A percentile compares a stretch with the other conserved stretches of the same genome.
These are phyloP conservation scores for Adoxophyes honmai DNA, from an alignment of 1,140 invertebrate genomes.

Conservation along the genomic window DNA sequence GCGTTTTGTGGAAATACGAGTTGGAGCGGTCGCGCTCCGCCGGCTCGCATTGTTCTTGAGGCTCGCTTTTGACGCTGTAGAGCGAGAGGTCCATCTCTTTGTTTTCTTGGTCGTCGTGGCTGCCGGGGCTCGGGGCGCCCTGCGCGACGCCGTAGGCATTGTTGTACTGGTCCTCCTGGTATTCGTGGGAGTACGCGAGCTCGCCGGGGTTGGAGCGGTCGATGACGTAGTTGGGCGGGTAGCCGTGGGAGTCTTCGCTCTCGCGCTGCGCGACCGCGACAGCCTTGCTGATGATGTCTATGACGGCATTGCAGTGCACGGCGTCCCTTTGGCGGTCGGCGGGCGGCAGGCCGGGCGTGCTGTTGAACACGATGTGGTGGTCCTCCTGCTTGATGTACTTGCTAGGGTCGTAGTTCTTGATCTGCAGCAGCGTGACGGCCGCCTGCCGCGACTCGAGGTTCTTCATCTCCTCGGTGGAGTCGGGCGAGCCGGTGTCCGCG, in stretches of 20 bases:
- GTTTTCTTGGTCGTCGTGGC: constrained; percentile 59
- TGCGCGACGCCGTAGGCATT: constrained; percentile 36
- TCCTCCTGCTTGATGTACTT: constrained; percentile 73
- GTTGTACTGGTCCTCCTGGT: constrained; percentile 52
- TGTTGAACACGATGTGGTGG: constrained; percentile 73
- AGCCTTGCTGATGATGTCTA: constrained; percentile 75
- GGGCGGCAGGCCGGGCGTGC: constrained; percentile 62
- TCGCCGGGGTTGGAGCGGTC: constrained; percentile 44
- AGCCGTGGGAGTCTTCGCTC: constrained; percentile 68
- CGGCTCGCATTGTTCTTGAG: constrained; percentile 40
- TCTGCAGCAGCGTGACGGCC: constrained; percentile 71
- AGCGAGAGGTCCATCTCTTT: constrained; percentile 74
- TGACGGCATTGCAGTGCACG: constrained; percentile 73
- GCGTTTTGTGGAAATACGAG: constrained; percentile 41
- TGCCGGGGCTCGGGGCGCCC: constrained; percentile 42
- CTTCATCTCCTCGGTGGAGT: constrained; percentile 76
- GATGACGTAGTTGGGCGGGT: constrained; percentile 56
- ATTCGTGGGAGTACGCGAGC: constrained; percentile 48
- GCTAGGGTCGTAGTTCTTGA: constrained; percentile 73
- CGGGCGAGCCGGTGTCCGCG: constrained; percentile 66
- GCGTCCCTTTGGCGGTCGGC: constrained; percentile 67
- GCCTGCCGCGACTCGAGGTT: constrained; percentile 73
- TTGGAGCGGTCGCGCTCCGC: constrained; percentile 33
- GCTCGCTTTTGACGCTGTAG: constrained; percentile 57
- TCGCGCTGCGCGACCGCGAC: constrained; percentile 70